These are phyloP conservation scores for Drosophila subquinaria DNA, from an alignment of 2,888 invertebrate species.

Conservation along the genomic window DNA sequence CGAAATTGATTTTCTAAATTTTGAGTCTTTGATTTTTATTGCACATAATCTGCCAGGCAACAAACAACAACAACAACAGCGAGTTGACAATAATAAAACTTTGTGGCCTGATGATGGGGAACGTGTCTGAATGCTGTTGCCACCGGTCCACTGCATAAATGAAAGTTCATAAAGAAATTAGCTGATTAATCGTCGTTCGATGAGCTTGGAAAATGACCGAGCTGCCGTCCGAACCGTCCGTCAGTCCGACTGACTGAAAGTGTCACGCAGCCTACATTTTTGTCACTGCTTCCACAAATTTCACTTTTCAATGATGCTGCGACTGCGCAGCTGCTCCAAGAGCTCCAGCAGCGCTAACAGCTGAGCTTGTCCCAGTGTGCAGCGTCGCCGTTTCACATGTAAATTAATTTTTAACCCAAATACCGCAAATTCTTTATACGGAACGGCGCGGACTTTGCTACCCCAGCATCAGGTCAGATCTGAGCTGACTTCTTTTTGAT, in stretches of 20 bases:
- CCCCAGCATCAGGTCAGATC: constrained; percentile 49
- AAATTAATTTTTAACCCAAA: constrained; percentile 84
- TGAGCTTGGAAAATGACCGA: constrained; percentile 79
- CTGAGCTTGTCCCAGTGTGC: constrained; percentile 41
- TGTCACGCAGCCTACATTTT: constrained; percentile 81
- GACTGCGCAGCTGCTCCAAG: constrained; percentile 12
- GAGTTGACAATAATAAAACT: constrained; percentile 72
- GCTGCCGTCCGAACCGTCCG: constrained; percentile 18
- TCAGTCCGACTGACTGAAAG: constrained; percentile 68
- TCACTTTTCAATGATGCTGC: constrained; percentile 80
- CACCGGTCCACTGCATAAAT: constrained; percentile 67
- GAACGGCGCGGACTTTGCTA: constrained; percentile 50
- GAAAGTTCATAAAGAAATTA: constrained; percentile 82
- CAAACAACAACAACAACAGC: constrained; percentile 5
- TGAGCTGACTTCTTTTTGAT: constrained; percentile 22
- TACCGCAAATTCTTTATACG: constrained; percentile 80
- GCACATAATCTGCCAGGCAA: constrained; percentile 39
- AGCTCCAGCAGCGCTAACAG: constrained; percentile 31
- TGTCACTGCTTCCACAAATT: constrained; percentile 65
- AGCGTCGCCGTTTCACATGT: constrained; percentile 74
- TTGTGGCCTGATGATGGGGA: constrained; percentile 47
- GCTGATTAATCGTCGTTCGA: constrained; percentile 81
- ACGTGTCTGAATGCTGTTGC: constrained; percentile 66
- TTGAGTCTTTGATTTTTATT: constrained; percentile 65
- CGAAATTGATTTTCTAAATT: constrained; percentile 78